Evolutionary conservation across 1,140 invertebrate genomes (phyloP).

Genomic region (Achatina immaculata): DNA sequence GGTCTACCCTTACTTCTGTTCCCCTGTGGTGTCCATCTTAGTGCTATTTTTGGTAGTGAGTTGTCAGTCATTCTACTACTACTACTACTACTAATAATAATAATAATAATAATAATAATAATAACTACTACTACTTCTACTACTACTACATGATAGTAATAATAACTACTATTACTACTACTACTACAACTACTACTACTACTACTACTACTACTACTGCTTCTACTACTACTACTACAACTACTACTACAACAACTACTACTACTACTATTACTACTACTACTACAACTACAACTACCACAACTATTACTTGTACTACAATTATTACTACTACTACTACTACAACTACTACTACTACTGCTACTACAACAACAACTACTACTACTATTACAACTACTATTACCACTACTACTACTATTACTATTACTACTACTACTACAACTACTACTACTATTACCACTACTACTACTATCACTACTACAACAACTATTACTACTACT

Average conservation of each 20-base stretch:
- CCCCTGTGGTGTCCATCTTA: no score
- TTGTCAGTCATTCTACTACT: no score
- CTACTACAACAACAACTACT: no score
- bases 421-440: slow-evolving; percentile 20
- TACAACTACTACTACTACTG: slow-evolving; percentile 15
- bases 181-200: slow-evolving; percentile 33
- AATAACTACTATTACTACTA: slow-evolving; percentile 33
- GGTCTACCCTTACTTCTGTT: no score
- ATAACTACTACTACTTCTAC: slow-evolving; percentile 15
- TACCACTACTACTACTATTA: slow-evolving; percentile 18
- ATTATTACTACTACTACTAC: not conserved
- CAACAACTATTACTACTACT: not conserved
- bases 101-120: slow-evolving; percentile 21
- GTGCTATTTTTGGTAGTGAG: no score
- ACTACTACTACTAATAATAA: slow-evolving; percentile 32
- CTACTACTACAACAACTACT: slow-evolving; percentile 24
- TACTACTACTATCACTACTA: not conserved
- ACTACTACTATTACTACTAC: slow-evolving; percentile 30
- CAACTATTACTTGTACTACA: not conserved
- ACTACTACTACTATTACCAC: slow-evolving; percentile 19
- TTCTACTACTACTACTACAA: slow-evolving; percentile 13
- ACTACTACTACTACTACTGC: slow-evolving; percentile 28
- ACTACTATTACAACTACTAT: no score
- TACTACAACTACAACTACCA: slow-evolving; percentile 14
- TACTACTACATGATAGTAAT: no score